Evolutionary conservation across 2,797 vertebrate species (phyloP), one percentile per base, ranked within the genome.

Genomic region (Pyrocephalus nanus): DNA sequence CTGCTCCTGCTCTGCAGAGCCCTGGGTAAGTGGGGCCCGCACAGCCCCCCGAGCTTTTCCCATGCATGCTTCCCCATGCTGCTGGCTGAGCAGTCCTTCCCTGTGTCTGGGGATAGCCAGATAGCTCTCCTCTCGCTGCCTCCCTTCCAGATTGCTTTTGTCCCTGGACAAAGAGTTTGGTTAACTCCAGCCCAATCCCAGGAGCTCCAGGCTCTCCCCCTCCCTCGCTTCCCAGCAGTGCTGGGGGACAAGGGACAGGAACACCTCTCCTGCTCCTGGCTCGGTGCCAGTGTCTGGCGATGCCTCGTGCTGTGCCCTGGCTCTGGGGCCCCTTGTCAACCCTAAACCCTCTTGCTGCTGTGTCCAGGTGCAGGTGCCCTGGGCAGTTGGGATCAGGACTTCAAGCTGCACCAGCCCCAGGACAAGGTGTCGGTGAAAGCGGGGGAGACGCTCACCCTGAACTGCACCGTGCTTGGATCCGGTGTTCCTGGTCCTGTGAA

Each of bases 341-440:
- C 43, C 27, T 50, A 47, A 26, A 15, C 19, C 1, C 23, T 42
- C 16, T 40, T 86, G 48, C 81, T 0, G 1, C 40, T 51, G 21
- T 79, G 38, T 18, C 12, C 27, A 91, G 91, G 45, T 60, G 40
- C 2, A 3, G 7, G 9, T 74, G 73, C 67, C 77, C 75, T n/a
- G n/a, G n/a, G n/a, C n/a, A n/a, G n/a, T n/a, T n/a, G 0, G 0
- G 1, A 0, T 29, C 14, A 0, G 34, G 0, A 0, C 18, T 43
- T 77, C 4, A 1, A 8, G 26, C 2, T 77, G 38, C 22, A 34
- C 1, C 89, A 91, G 54, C 66, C 80, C 60, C 89, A 81, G 85
- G 0, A 3, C 27, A 43, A 57, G 7, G 25, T 60, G 71, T 6
- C 0, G 0, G 43, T 86, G 65, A 0, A 3, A 50, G 42, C 5